Conservation (phyloP, 2,113 vertebrate genomes). For the Cyprinodon variegatus region DNA sequence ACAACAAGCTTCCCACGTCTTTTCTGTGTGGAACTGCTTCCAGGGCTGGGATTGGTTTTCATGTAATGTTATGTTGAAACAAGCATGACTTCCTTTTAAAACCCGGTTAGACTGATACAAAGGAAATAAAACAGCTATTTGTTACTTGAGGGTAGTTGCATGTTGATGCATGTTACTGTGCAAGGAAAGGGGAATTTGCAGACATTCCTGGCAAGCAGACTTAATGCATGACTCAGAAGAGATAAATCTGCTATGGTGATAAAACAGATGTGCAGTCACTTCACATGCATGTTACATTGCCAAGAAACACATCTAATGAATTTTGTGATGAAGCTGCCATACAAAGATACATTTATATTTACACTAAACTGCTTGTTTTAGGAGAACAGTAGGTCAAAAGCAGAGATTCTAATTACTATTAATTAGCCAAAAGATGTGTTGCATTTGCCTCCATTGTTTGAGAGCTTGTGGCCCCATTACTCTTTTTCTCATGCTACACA, state of each 20-base stretch:
- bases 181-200: constrained; percentile 65
- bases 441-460: not conserved
- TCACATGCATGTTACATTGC: constrained; percentile 1
- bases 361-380: not conserved
- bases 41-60: constrained; percentile 10
- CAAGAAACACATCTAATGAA: constrained; percentile 1
- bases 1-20: constrained; percentile 64
- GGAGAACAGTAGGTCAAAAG: not conserved
- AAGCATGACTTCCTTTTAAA: not conserved
- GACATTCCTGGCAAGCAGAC: constrained; percentile 53
- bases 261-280: constrained; percentile 48
- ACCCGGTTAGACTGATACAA: constrained; percentile 15
- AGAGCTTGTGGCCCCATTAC: not conserved
- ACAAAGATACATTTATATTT: constrained; percentile 4
- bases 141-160: constrained; percentile 7
- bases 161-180: constrained; percentile 50
- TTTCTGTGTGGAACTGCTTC: constrained; percentile 44
- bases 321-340: not conserved
- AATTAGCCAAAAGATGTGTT: not conserved
- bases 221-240: constrained; percentile 65
- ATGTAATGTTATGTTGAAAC: not conserved
- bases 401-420: not conserved
- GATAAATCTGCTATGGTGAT: constrained; percentile 35
- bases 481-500: not conserved
- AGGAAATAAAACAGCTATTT: constrained; percentile 1